These are phyloP conservation scores for Cebus imitator DNA, from an alignment of 2,113 vertebrate genomes.

Conservation along the genomic window DNA sequence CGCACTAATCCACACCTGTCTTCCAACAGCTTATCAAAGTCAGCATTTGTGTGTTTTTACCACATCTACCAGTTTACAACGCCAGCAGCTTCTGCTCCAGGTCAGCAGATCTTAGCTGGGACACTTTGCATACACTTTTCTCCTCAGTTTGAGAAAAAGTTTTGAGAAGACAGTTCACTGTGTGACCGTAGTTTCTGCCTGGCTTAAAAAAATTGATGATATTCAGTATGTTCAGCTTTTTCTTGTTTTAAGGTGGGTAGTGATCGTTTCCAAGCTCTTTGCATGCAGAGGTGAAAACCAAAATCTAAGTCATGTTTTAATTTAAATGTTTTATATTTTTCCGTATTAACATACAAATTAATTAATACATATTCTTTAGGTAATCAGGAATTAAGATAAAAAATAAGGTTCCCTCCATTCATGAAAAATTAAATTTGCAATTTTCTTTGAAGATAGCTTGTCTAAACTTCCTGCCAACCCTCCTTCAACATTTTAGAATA, in stretches of 20 bases:
- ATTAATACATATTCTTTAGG: neutral
- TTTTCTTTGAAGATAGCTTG: neutral
- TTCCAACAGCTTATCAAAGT: neutral
- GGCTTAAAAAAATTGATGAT: neutral
- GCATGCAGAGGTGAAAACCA: neutral
- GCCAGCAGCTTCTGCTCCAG: neutral
- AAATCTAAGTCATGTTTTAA: neutral
- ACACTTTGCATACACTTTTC: neutral
- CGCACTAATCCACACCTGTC: rapidly evolving
- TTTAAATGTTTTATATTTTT: neutral
- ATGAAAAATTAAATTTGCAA: neutral
- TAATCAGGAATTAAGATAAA: neutral
- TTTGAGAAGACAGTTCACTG: neutral
- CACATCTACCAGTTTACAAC: neutral
- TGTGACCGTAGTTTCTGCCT: neutral
- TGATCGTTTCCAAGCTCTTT: neutral
- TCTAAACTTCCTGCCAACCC: neutral
- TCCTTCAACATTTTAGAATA: neutral
- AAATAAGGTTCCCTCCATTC: rapidly evolving
- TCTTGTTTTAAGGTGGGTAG: neutral
- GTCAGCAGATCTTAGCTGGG: neutral
- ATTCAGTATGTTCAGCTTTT: neutral
- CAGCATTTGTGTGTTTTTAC: neutral
- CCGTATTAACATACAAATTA: neutral
- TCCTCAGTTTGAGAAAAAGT: neutral